Evolutionary conservation across 1,140 invertebrate species (phyloP), one percentile per base, ranked within the genome.

Genomic region (Probaryconus sp.): DNA sequence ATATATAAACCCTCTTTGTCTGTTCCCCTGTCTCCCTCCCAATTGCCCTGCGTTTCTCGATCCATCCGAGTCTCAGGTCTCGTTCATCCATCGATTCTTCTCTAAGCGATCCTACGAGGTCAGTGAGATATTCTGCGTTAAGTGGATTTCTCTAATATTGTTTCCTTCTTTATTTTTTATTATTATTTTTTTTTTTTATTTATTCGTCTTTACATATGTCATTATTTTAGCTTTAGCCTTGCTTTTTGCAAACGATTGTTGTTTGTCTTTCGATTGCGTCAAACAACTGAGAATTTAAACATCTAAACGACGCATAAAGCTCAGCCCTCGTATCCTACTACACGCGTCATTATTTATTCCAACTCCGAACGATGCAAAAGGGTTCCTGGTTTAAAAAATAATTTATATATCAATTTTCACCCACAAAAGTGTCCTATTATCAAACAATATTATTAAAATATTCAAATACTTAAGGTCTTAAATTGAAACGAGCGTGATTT

Each of bases 71-170:
- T 75, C 68, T 78, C 74, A 65, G 73, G 67, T 67, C 76, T 79
- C 70, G 69, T 72, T 80, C 77, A 48, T 82, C 80, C 76, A 78
- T 81, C 80, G 63, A 76, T 78, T 74, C 81, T 64, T 71, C n/a
- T n/a, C 78, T 86, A 86, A 86, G 85, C 85, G 83, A 86, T 82
- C 85, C 85, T 85, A 86, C 85, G 79, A 80, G 77, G 78, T 84
- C 61, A 81, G 80, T 80, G 61, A 76, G 69, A 75, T 79, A 77
- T 71, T 74, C 63, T 73, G 53, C 38, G 76, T 77, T 77, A 76
- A 60, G 55, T 68, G 13, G 37, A n/a, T 31, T 47, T 64, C 28
- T 53, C 43, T 64, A 47, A 47, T 71, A 10, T 53, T 42, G 31
- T 11, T 42, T 24, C 20, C 21, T 16, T 63, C 14, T 50, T 67